Base-by-base conservation (phyloP, 2,113 vertebrate species). In the Entosphenus tridentatus region DNA sequence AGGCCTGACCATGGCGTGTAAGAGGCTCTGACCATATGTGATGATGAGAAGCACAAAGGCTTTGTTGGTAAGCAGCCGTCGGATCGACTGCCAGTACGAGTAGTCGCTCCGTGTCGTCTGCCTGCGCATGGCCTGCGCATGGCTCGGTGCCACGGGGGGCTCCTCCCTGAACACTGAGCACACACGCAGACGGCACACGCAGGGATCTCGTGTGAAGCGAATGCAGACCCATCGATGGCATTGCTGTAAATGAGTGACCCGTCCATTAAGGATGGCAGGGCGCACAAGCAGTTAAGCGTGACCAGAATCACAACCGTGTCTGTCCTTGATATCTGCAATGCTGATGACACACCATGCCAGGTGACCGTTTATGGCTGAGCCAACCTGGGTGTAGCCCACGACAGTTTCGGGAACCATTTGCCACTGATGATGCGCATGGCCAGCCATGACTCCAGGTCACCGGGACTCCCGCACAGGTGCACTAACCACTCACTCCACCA, bases 11-110 rank as follows among this genome's bases (percentile, higher is more conserved):
- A 7, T 8, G 3, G 12, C 70, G 72, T 57, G 11, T 17, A 67
- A 79, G 11, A 12, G 54, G 16, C 67, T 12, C 69, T 79, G 81
- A 96, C 93, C 93, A 0, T 98, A 98, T 71, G 80, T 84, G 75
- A 91, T 71, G 76, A 86, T 71, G 12, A 98, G 84, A 17, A 98
- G 79, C 77, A 90, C 75, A 70, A 96, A 98, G 76, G 84, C 80
- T 72, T 75, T 73, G 74, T 91, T 96, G 72, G 73, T 68, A 71
- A 95, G 77, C 72, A 98, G 80, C 59, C 79, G 81, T 67, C 75
- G 1, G 69, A 96, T 81, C 10, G 87, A 87, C 2, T 80, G 77
- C 18, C 69, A 6, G 11, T 95, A 96, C 0, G 89, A 89, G 77
- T 84, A 79, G 3, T 88, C 79, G 0, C 75, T 73, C 0, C 73